phyloP scores from a whole-genome alignment of 92 coral and sea anemone species.

The Epizoanthus stellaris region DNA sequence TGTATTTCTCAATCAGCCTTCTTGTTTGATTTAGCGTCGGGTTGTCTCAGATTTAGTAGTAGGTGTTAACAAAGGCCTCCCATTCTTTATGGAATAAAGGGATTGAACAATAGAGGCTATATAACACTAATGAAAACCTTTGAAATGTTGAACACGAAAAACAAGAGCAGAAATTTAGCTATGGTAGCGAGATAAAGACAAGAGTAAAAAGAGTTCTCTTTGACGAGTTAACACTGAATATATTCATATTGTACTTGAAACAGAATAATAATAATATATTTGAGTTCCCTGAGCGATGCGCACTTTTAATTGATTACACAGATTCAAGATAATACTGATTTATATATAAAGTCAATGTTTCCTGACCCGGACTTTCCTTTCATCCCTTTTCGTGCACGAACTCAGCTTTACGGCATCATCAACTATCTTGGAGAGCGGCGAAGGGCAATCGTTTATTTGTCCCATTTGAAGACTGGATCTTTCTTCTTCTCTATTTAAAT shows the following conservation, averaged over 20 bases:
- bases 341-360: constrained; percentile 36
- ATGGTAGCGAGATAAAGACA: constrained; percentile 41
- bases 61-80: constrained; percentile 89
- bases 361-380: constrained; percentile 26
- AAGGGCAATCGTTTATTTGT: neutral
- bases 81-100: constrained; percentile 75
- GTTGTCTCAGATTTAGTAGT: constrained; percentile 60
- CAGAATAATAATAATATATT: constrained; percentile 2
- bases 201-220: constrained; percentile 32
- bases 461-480: neutral
- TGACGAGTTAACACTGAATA: constrained; percentile 47
- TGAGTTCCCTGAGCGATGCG: constrained; percentile 12
- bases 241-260: constrained; percentile 36
- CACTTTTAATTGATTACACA: constrained; percentile 64
- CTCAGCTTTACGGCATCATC: neutral
- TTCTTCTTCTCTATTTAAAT: neutral
- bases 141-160: constrained; percentile 67
- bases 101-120: constrained; percentile 79
- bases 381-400: constrained; percentile 3
- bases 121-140: constrained; percentile 91
- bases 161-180: constrained; percentile 71
- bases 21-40: constrained; percentile 68
- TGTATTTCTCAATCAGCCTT: constrained; percentile 65
- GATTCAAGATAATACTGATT: constrained; percentile 45
- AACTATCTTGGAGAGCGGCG: neutral